Evolutionary conservation across 2,113 vertebrate species (phyloP).

Genomic region (Hemiprocne comata): DNA sequence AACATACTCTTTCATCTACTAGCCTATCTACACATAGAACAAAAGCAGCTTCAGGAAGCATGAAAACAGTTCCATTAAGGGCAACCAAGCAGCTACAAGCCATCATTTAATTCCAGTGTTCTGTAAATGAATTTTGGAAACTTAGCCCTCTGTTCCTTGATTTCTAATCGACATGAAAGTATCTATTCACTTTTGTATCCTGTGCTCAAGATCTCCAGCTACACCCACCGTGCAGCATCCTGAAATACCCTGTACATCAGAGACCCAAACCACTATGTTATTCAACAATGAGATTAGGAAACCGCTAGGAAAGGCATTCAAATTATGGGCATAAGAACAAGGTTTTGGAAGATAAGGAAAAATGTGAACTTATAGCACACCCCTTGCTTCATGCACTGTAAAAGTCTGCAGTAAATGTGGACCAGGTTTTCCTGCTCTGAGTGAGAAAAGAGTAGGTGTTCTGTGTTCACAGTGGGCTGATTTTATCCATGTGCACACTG

Average conservation of each 20-base stretch:
- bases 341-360: neutral
- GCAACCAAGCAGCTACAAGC: neutral
- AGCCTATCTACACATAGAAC: neutral
- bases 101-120: neutral
- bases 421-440: neutral
- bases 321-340: neutral
- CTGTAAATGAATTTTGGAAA: neutral
- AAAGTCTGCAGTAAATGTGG: neutral
- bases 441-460: neutral
- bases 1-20: neutral
- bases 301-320: neutral
- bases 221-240: neutral
- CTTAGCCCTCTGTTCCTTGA: neutral
- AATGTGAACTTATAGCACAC: neutral
- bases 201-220: neutral
- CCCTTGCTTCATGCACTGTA: neutral
- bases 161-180: neutral
- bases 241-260: neutral
- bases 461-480: accelerated
- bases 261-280: neutral
- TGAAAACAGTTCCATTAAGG: neutral
- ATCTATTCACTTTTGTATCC: neutral
- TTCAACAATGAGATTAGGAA: neutral
- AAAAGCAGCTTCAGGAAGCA: neutral
- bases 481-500: accelerated